phyloP scores from a whole-genome alignment of 2,797 vertebrate genomes.

The Anas bahamensis region DNA sequence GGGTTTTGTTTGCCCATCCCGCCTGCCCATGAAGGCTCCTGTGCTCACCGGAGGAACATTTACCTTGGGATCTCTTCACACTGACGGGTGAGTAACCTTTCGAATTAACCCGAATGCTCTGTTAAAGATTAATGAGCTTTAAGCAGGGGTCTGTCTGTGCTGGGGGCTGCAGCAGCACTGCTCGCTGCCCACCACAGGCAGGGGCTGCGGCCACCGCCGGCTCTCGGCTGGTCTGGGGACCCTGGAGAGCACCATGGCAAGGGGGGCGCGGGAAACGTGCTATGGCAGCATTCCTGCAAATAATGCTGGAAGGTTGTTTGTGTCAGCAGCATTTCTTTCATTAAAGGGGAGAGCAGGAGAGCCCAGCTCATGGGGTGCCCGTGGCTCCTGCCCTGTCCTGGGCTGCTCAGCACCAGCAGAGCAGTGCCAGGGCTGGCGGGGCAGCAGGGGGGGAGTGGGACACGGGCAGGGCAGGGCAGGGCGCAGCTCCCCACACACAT shows the following conservation, averaged over 20 bases:
- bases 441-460: not conserved
- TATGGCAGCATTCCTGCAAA: rapidly evolving
- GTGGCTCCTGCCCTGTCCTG: not conserved
- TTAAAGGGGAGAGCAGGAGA: not conserved
- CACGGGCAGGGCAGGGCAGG: rapidly evolving
- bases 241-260: rapidly evolving
- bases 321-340: rapidly evolving
- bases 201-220: not conserved
- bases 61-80: not conserved
- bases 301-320: rapidly evolving
- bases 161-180: not conserved
- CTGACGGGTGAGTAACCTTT: conserved; percentile 40
- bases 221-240: not conserved
- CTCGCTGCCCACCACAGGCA: rapidly evolving
- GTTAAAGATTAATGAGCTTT: not conserved
- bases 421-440: too few species aligned
- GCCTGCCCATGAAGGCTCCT: not conserved
- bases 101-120: not conserved
- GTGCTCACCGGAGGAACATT: not conserved
- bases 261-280: rapidly evolving
- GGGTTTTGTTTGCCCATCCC: not conserved
- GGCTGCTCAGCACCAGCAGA: too few species aligned
- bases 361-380: not conserved
- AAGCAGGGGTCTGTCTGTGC: not conserved
- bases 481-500: not conserved